These are phyloP conservation scores for Trematomus bernacchii DNA, from an alignment of 2,797 vertebrate genomes.

Conservation along the genomic window DNA sequence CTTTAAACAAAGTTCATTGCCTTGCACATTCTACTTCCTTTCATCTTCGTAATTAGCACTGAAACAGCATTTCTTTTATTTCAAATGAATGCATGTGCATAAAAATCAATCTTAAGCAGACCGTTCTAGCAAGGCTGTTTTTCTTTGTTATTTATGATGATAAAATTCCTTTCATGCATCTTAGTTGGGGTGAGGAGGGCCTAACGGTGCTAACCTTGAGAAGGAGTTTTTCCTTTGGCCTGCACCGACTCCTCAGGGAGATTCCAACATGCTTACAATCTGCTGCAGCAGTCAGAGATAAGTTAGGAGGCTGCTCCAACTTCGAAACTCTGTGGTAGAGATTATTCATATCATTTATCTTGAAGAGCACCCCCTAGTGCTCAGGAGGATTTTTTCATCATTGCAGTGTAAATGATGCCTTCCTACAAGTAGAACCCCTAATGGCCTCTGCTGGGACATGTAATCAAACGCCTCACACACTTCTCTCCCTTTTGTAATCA, in stretches of 20 bases:
- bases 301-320: conserved; percentile 33
- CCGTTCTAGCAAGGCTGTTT: conserved; percentile 79
- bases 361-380: conserved; percentile 80
- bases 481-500: conserved; percentile 83
- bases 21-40: conserved; percentile 82
- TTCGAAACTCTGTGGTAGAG: conserved; percentile 35
- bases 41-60: conserved; percentile 87
- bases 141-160: conserved; percentile 86
- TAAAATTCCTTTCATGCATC: conserved; percentile 77
- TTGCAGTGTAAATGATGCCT: conserved; percentile 70
- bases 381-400: conserved; percentile 69
- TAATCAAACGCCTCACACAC: conserved; percentile 80
- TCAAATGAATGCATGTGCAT: conserved; percentile 87
- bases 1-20: conserved; percentile 84
- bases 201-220: conserved; percentile 77
- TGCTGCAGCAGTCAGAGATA: conserved; percentile 5
- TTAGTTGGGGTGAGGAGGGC: conserved; percentile 55
- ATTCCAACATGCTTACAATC: conserved; percentile 29
- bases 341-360: conserved; percentile 25
- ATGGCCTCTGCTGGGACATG: conserved; percentile 81
- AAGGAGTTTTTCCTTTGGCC: conserved; percentile 52
- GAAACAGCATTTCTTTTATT: conserved; percentile 86
- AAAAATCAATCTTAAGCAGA: conserved; percentile 84
- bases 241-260: conserved; percentile 41
- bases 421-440: conserved; percentile 74